Percentiles rank a stretch among this genome's conserved stretches.
phyloP scores from a whole-genome alignment of 2,888 invertebrate genomes.

The Hypolimnas misippus region DNA sequence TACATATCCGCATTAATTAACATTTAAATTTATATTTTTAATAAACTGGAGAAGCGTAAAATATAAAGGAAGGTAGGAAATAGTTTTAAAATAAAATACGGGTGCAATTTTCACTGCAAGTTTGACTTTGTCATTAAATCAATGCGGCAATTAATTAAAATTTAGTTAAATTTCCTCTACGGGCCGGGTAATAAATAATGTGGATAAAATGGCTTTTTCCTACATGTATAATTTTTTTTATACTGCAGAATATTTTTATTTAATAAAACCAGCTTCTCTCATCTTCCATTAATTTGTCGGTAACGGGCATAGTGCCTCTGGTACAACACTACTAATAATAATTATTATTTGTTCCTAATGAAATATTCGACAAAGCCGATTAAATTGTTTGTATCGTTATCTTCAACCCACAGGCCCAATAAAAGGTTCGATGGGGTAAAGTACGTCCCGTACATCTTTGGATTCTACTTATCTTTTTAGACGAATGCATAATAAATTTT shows the following conservation, averaged over 20 bases:
- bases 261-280: neutral
- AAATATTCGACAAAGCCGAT: constrained; percentile 23
- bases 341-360: constrained; percentile 1
- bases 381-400: constrained; percentile 27
- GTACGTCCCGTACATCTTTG: constrained; percentile 16
- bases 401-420: constrained; percentile 24
- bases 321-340: too few species aligned
- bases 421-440: constrained; percentile 26
- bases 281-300: neutral
- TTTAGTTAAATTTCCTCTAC: too few species aligned
- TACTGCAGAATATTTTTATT: neutral
- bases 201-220: too few species aligned
- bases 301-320: neutral
- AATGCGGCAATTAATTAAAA: too few species aligned
- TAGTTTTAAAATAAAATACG: neutral
- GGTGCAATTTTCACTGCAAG: neutral
- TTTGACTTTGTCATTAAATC: too few species aligned
- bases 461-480: constrained; percentile 7
- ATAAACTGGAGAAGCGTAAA: too few species aligned
- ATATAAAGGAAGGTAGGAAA: too few species aligned
- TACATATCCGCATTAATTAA: too few species aligned
- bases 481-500: constrained; percentile 25
- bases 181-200: too few species aligned
- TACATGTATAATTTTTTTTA: too few species aligned
- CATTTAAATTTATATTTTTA: too few species aligned